Evolutionary conservation across 1,140 invertebrate genomes (phyloP).

Genomic region (Acromyrmex charruanus): DNA sequence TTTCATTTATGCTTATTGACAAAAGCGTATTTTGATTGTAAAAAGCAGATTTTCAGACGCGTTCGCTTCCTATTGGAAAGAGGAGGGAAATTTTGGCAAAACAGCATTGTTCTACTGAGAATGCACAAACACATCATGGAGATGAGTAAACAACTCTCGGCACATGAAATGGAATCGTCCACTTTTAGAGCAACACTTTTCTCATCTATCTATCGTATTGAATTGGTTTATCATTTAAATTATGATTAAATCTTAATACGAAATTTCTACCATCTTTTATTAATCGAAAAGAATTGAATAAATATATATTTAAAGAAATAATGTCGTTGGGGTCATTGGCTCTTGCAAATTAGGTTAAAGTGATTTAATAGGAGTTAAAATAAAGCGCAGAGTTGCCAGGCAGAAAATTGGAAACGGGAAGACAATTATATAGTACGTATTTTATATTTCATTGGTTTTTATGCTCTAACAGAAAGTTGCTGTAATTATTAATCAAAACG

Average conservation of each 20-base stretch:
- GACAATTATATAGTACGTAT: background rate
- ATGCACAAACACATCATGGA: constrained; percentile 41
- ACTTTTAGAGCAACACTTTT: constrained; percentile 39
- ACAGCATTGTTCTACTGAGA: constrained; percentile 62
- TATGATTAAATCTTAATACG: constrained; percentile 15
- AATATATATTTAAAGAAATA: constrained; percentile 1
- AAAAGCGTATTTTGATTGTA: background rate
- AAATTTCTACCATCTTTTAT: constrained; percentile 14
- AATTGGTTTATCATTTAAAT: constrained; percentile 35
- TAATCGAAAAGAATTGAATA: background rate
- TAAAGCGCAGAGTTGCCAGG: background rate
- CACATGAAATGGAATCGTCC: background rate
- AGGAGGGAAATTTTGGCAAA: constrained; percentile 2
- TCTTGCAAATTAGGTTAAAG: background rate
- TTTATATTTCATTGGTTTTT: constrained; percentile 11
- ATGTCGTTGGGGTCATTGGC: background rate
- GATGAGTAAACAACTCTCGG: constrained; percentile 55
- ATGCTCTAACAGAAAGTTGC: constrained; percentile 3
- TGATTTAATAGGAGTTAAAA: constrained; percentile 25
- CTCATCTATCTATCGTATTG: constrained; percentile 10
- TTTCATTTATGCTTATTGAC: background rate
- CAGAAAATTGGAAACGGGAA: background rate
- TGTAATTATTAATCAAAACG: constrained; percentile 16
- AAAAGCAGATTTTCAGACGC: background rate
- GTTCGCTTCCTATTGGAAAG: background rate